phyloP scores from a whole-genome alignment of 1,140 invertebrate genomes.

The Eriocheir sinensis region DNA sequence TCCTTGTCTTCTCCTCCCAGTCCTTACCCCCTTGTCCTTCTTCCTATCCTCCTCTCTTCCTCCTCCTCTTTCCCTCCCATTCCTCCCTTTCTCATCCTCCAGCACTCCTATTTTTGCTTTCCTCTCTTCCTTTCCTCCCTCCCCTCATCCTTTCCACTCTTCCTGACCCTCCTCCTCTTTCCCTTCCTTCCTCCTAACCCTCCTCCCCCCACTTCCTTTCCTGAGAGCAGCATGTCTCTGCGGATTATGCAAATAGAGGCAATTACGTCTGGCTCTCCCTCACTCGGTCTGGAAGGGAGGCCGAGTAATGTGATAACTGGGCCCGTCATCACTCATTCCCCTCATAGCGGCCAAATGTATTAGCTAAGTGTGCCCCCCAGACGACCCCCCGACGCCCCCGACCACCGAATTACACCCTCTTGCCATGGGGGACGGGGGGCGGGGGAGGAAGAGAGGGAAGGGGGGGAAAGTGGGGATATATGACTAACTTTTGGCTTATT shows the following conservation, averaged over 20 bases:
- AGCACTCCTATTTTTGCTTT: no score
- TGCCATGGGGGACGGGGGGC: background rate
- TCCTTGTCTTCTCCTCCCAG: no score
- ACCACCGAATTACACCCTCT: background rate
- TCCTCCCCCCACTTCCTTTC: background rate
- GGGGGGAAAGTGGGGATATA: background rate
- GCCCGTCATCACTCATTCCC: constrained; percentile 10
- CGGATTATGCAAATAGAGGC: background rate
- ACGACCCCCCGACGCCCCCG: background rate
- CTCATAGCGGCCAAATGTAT: background rate
- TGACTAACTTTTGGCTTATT: no score
- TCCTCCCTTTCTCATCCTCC: no score
- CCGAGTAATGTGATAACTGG: background rate
- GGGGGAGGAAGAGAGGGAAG: background rate
- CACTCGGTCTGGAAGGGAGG: background rate
- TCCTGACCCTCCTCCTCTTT: background rate
- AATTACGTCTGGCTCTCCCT: constrained; percentile 12
- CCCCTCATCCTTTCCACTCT: no score
- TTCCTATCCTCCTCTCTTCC: no score
- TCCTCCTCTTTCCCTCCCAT: no score
- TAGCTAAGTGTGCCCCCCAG: background rate
- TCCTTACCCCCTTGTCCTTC: no score
- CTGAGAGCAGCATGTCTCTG: background rate
- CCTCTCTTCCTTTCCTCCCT: no score
- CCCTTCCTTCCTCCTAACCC: background rate